phyloP scores from a whole-genome alignment of 2,797 vertebrate species.

The Apogon hyalosoma region DNA sequence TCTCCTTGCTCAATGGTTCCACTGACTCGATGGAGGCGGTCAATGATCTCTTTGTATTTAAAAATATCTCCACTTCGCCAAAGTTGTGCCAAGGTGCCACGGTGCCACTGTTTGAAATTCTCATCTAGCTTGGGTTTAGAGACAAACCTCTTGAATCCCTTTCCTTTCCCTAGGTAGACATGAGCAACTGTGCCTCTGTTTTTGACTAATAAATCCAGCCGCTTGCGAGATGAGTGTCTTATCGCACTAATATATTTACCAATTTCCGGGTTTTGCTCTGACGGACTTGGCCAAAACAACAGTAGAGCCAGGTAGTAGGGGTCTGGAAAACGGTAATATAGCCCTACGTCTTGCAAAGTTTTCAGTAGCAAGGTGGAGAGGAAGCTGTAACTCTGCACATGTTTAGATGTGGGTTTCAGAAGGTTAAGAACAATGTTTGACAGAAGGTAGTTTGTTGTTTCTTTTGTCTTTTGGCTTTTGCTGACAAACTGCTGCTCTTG shows the following conservation, averaged over 20 bases:
- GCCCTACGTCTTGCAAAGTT: constrained; percentile 66
- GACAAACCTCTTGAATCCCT: constrained; percentile 74
- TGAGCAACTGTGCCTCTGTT: constrained; percentile 77
- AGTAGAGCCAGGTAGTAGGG: constrained; percentile 84
- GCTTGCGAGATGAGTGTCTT: constrained; percentile 58
- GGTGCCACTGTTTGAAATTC: constrained; percentile 48
- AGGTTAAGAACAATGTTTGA: constrained; percentile 60
- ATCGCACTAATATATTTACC: constrained; percentile 63
- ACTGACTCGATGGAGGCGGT: constrained; percentile 72
- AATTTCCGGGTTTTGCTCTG: constrained; percentile 66
- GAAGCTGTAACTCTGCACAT: neutral
- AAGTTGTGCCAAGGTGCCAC: constrained; percentile 56
- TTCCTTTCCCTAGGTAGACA: constrained; percentile 78
- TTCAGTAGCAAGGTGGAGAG: constrained; percentile 51
- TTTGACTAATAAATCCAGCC: constrained; percentile 49
- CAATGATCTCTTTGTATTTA: constrained; percentile 67
- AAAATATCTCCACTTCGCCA: constrained; percentile 85
- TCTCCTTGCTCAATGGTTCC: constrained; percentile 73
- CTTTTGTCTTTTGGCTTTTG: constrained; percentile 38
- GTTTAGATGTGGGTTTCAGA: constrained; percentile 25
- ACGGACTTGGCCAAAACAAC: constrained; percentile 82
- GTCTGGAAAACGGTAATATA: constrained; percentile 57
- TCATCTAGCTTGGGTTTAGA: constrained; percentile 82
- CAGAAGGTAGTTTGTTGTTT: constrained; percentile 85
- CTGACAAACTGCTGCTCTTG: constrained; percentile 19